Conservation (phyloP, 2,888 invertebrate genomes). For the Synanthedon tipuliformis region DNA sequence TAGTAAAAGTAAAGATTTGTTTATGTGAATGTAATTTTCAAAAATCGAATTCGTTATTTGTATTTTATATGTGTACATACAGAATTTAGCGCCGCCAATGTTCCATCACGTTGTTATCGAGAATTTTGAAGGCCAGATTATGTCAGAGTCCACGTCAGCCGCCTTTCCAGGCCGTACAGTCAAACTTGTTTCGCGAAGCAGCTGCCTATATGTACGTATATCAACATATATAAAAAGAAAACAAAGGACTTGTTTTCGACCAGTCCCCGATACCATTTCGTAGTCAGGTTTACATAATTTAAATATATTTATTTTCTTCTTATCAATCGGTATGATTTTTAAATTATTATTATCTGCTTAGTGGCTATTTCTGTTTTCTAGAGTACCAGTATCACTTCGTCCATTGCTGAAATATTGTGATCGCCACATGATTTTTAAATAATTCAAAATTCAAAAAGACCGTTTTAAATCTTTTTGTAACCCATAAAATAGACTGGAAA, state of each 20-base stretch:
- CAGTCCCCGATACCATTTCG: conserved; percentile 8
- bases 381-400: too few species aligned
- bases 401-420: too few species aligned
- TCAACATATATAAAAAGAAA: conserved; percentile 9
- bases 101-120: neutral
- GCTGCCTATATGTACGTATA: conserved; percentile 11
- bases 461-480: too few species aligned
- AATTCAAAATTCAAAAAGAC: neutral
- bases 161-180: conserved; percentile 21
- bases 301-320: neutral
- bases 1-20: too few species aligned
- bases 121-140: conserved; percentile 28
- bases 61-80: too few species aligned
- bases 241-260: conserved; percentile 12
- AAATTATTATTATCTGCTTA: too few species aligned
- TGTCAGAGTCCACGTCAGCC: conserved; percentile 26
- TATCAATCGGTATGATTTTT: neutral
- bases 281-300: conserved; percentile 1
- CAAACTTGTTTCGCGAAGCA: conserved; percentile 28
- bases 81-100: neutral
- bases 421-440: neutral
- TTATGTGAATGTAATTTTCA: too few species aligned
- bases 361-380: too few species aligned
- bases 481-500: too few species aligned
- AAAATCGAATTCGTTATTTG: too few species aligned